These are phyloP conservation scores for Nerophis lumbriciformis DNA, from an alignment of 2,113 vertebrate genomes.

Conservation along the genomic window DNA sequence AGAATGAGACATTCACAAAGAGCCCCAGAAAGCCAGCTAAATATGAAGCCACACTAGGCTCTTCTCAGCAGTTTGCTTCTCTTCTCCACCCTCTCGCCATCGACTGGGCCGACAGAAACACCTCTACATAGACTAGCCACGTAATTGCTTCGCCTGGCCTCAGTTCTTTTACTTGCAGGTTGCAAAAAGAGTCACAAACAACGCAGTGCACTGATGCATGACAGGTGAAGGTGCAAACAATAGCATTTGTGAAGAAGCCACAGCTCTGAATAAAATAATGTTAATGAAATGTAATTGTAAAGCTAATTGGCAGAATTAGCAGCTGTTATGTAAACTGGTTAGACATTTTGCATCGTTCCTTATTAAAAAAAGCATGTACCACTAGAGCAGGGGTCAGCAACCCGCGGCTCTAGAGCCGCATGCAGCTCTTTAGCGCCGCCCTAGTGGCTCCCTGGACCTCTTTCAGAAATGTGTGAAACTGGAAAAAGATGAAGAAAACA, in stretches of 20 bases:
- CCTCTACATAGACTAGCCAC: constrained; percentile 22
- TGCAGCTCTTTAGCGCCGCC: no score
- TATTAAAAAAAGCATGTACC: no score
- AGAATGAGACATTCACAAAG: constrained; percentile 54
- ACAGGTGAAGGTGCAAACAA: not conserved
- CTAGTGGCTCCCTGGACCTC: no score
- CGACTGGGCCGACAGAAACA: constrained; percentile 25
- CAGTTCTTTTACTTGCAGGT: not conserved
- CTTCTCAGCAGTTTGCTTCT: constrained; percentile 47
- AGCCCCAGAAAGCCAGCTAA: constrained; percentile 45
- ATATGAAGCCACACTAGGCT: constrained; percentile 34
- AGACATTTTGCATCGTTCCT: no score
- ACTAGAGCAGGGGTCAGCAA: no score
- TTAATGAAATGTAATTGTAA: no score
- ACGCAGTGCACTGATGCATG: constrained; percentile 5
- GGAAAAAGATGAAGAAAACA: no score
- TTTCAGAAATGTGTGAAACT: no score
- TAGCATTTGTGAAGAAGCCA: not conserved
- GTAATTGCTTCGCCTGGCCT: constrained; percentile 31
- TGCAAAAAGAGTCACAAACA: constrained; percentile 22
- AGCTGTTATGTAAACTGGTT: no score
- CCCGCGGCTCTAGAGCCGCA: no score
- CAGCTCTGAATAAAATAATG: no score
- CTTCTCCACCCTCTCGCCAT: constrained; percentile 1
- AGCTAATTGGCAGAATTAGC: no score